Evolutionary conservation across 2,113 vertebrate species (phyloP).

Genomic region (human (Homo sapiens)): DNA sequence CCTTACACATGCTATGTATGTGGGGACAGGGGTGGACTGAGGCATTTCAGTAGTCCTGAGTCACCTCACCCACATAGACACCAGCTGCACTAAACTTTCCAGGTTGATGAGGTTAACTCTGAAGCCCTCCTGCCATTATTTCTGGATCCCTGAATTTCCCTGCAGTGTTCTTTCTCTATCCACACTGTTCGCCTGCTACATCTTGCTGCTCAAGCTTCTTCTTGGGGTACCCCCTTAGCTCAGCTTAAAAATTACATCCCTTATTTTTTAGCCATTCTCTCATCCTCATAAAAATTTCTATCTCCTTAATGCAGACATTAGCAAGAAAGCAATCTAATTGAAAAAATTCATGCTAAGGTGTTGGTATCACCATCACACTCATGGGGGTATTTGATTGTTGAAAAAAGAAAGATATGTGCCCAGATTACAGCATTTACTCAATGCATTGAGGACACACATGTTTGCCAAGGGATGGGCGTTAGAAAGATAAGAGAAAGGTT

Average conservation of each 20-base stretch:
- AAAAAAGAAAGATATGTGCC: not conserved
- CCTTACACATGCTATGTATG: not conserved
- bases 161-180: not conserved
- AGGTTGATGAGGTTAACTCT: not conserved
- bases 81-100: not conserved
- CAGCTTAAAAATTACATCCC: not conserved
- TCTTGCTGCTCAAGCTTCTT: not conserved
- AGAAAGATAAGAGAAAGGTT: not conserved
- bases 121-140: not conserved
- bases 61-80: not conserved
- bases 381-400: not conserved
- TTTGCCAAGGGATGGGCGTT: not conserved
- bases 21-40: rapidly evolving
- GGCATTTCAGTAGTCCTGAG: not conserved
- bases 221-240: not conserved
- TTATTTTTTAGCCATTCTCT: not conserved
- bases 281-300: not conserved
- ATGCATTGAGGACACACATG: not conserved
- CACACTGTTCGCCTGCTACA: not conserved
- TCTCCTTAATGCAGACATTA: not conserved
- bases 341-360: not conserved
- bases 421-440: not conserved
- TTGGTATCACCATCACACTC: not conserved
- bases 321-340: not conserved
- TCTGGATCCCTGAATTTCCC: not conserved